Evolutionary conservation across 1,140 invertebrate genomes (phyloP).

Genomic region (Apolygus lucorum): DNA sequence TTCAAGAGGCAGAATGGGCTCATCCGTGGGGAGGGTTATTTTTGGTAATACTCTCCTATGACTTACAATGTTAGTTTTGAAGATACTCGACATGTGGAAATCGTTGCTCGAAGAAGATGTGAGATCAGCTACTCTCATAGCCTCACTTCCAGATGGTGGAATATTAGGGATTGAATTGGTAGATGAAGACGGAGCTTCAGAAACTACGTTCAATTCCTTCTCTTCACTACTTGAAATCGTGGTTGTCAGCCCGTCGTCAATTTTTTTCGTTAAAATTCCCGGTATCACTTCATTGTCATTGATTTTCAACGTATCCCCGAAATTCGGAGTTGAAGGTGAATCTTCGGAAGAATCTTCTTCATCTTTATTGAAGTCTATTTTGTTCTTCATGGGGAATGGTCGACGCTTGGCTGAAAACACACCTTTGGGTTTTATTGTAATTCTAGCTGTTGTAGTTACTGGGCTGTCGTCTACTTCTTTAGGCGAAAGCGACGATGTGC

Average conservation of each 20-base stretch:
- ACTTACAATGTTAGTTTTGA: constrained; percentile 40
- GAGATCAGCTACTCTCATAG: constrained; percentile 42
- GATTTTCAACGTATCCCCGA: constrained; percentile 17
- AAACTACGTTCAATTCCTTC: constrained; percentile 4
- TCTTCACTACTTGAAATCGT: constrained; percentile 30
- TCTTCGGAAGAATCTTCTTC: constrained; percentile 18
- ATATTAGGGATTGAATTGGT: constrained; percentile 11
- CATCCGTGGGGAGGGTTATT: constrained; percentile 42
- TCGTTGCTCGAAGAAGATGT: constrained; percentile 44
- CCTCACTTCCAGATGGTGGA: constrained; percentile 38
- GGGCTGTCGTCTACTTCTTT: constrained; percentile 22
- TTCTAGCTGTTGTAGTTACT: constrained; percentile 13
- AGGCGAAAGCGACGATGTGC: constrained; percentile 31
- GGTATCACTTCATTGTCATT: constrained; percentile 27
- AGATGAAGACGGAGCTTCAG: constrained; percentile 9
- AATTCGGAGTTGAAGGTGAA: background rate
- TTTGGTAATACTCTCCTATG: constrained; percentile 36
- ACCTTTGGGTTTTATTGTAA: constrained; percentile 29
- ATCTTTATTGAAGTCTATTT: constrained; percentile 19
- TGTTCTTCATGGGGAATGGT: constrained; percentile 27
- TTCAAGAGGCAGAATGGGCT: constrained; percentile 46
- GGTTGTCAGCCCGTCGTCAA: constrained; percentile 29
- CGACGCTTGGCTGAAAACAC: constrained; percentile 34
- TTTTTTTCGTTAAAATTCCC: constrained; percentile 27
- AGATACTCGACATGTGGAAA: constrained; percentile 42